Conservation (phyloP, 53 echinoderm and acorn worm species). For the Apostichopus leukothele region DNA sequence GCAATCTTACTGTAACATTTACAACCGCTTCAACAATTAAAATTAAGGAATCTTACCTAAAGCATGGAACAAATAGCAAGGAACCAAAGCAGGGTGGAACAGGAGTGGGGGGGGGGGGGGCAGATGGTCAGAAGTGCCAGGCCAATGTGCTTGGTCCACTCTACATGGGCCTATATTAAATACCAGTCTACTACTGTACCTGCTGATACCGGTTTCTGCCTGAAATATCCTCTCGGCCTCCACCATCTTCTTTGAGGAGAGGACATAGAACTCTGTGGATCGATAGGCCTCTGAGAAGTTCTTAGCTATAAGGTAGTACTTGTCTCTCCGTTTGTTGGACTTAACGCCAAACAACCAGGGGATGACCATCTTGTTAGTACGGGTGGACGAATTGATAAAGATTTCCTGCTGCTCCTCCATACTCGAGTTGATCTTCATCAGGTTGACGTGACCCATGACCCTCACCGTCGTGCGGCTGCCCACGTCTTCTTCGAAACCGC, state of each 20-base stretch:
- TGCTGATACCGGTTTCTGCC: constrained; percentile 82
- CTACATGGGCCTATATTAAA: no score
- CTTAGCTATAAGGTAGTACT: constrained; percentile 91
- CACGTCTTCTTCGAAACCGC: constrained; percentile 81
- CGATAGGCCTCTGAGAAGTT: constrained; percentile 84
- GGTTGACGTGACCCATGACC: constrained; percentile 96
- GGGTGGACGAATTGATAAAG: constrained; percentile 70
- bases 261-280: constrained; percentile 79
- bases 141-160: no score
- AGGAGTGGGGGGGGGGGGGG: no score
- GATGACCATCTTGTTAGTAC: constrained; percentile 76
- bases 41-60: no score
- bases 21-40: no score
- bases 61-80: no score
- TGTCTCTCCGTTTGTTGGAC: constrained; percentile 88
- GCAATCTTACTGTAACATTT: no score
- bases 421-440: constrained; percentile 83
- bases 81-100: no score
- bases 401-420: constrained; percentile 73
- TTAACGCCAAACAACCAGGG: constrained; percentile 91
- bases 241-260: constrained; percentile 84
- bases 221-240: constrained; percentile 90
- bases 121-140: no score
- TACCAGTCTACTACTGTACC: constrained; percentile 49
- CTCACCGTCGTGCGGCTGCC: constrained; percentile 85